Percentiles rank a stretch among this genome's conserved stretches.
phyloP scores from a whole-genome alignment of 1,140 invertebrate genomes.

The Drosophila rhopaloa region DNA sequence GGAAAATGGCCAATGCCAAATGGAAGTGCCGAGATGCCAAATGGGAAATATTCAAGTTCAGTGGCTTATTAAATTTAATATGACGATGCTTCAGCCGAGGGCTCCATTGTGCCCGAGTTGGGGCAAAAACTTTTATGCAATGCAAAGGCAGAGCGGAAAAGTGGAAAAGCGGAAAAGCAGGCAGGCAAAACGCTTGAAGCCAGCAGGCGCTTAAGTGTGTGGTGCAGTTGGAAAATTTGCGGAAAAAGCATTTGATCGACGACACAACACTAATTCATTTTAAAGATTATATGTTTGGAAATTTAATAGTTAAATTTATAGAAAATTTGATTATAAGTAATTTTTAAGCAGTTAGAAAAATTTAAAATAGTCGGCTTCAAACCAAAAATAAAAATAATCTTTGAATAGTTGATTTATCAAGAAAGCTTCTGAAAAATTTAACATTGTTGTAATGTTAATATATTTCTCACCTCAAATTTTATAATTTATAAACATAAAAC shows the following conservation, averaged over 20 bases:
- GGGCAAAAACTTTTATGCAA: slow-evolving; percentile 40
- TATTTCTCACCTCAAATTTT: too few relatives aligned
- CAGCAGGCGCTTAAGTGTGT: slow-evolving; percentile 47
- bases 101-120: slow-evolving; percentile 30
- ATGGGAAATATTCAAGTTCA: slow-evolving; percentile 60
- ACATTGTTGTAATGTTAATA: too few relatives aligned
- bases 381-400: too few relatives aligned
- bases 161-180: slow-evolving; percentile 6
- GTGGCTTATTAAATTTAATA: slow-evolving; percentile 68
- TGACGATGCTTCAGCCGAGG: slow-evolving; percentile 18
- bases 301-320: too few relatives aligned
- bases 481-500: too few relatives aligned
- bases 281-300: too few relatives aligned
- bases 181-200: slow-evolving; percentile 37
- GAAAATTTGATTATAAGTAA: too few relatives aligned
- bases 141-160: background rate
- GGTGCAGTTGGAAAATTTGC: slow-evolving; percentile 19
- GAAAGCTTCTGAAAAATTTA: too few relatives aligned
- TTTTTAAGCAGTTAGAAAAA: too few relatives aligned
- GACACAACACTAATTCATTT: background rate
- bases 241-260: background rate
- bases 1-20: slow-evolving; percentile 26
- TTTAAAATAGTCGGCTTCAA: too few relatives aligned
- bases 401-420: too few relatives aligned
- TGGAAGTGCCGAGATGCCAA: slow-evolving; percentile 18